Evolutionary conservation across 2,888 invertebrate genomes (phyloP), one percentile per base, ranked within the genome.

Genomic region (Phortica okadai): DNA sequence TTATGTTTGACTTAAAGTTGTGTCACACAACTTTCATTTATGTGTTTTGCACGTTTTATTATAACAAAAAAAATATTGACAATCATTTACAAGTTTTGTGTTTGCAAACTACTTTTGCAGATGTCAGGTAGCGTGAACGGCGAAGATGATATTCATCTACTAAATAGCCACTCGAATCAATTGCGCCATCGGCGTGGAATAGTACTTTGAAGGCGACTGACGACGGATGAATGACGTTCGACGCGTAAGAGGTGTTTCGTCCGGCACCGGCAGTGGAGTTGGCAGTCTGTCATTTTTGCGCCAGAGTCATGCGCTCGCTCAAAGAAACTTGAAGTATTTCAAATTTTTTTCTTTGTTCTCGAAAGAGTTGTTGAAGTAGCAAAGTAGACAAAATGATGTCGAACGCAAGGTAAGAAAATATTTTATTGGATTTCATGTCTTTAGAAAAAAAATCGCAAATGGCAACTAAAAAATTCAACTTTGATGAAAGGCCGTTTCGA

Each of bases 371-470:
- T 21, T 59, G 16, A 7, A 7, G 50, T 14, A 59, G 59, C n/a
- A 59, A 59, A 59, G 21, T n/a, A 21, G 2, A 11, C 10, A n/a
- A 59, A 59, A 11, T 11, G 59, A n/a, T 59, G n/a, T 59, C 59
- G n/a, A 59, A n/a, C 59, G 16, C 10, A 59, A 59, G 59, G 59
- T 59, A 16, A n/a, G 59, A 59, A 59, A 59, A 59, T 59, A 59
- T 59, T 59, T 59, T n/a, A 59, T 59, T 59, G 7, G 21, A 59
- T 59, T 59, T 59, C 16, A 16, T 16, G 59, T 59, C 21, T 2
- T 16, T 14, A n/a, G 59, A 16, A 8, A 59, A 59, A 59, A 59
- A 14, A 50, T 8, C 14, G 10, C 50, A 50, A 11, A 8, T 59
- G 59, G n/a, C n/a, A 59, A 16, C 7, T 8, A 2, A n/a, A 59